These are phyloP conservation scores for Acanthosepion pharaonis DNA, from an alignment of 2,888 invertebrate genomes.

Conservation along the genomic window DNA sequence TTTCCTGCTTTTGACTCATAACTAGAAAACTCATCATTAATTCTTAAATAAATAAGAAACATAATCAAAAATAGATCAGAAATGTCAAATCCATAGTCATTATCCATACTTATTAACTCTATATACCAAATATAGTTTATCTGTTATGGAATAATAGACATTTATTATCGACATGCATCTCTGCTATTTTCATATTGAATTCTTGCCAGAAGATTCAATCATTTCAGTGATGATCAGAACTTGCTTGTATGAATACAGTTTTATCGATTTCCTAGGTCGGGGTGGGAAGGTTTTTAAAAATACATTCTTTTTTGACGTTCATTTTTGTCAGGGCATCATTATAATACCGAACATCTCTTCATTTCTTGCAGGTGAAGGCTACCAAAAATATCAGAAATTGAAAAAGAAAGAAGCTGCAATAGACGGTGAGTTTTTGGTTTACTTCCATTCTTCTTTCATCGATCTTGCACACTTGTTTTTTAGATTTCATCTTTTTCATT, in stretches of 20 bases:
- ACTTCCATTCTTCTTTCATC: neutral
- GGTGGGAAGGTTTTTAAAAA: neutral
- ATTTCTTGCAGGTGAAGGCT: slow-evolving; percentile 79
- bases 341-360: neutral
- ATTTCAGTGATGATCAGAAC: slow-evolving; percentile 4
- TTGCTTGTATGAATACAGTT: neutral
- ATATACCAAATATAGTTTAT: neutral
- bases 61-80: neutral
- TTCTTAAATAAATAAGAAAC: neutral
- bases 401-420: slow-evolving; percentile 87
- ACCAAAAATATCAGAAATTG: slow-evolving; percentile 86
- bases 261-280: neutral
- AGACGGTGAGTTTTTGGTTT: slow-evolving; percentile 77
- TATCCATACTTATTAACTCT: neutral
- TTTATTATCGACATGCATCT: neutral
- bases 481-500: too few relatives aligned
- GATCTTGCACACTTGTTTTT: neutral
- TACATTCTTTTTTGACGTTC: neutral
- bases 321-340: neutral
- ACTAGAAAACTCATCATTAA: neutral
- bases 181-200: neutral
- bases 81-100: neutral
- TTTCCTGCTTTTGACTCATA: too few relatives aligned
- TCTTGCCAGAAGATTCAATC: neutral
- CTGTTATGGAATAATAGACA: neutral